These are phyloP conservation scores for Trichechus manatus DNA, from an alignment of 2,113 vertebrate genomes.

Conservation along the genomic window DNA sequence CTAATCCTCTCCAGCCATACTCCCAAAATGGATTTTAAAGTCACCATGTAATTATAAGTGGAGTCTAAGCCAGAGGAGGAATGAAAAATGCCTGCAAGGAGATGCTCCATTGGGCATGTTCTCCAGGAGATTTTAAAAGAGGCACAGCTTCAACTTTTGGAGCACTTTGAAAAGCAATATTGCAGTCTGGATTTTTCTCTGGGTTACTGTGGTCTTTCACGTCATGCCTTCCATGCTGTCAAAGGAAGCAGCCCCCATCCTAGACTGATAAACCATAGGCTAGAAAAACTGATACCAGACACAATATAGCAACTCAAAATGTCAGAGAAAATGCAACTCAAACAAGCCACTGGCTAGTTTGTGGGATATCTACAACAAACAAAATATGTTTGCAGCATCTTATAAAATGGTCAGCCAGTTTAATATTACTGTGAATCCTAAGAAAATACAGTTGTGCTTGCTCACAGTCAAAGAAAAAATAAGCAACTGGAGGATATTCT, in stretches of 20 bases:
- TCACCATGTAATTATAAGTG: not conserved
- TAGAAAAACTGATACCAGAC: not conserved
- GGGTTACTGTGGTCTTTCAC: not conserved
- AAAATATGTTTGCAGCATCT: not conserved
- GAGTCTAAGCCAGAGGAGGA: not conserved
- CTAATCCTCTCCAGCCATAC: not conserved
- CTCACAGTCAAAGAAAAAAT: not conserved
- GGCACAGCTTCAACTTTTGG: not conserved
- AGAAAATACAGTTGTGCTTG: not conserved
- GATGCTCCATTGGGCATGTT: not conserved
- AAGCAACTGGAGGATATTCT: not conserved
- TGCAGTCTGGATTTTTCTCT: not conserved
- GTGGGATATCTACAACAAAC: not conserved
- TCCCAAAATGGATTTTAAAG: not conserved
- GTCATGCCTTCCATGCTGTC: not conserved
- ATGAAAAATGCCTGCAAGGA: not conserved
- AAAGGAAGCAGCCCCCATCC: not conserved
- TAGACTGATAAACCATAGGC: not conserved
- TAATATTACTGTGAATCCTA: not conserved
- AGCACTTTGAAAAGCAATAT: not conserved
- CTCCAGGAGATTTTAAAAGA: not conserved
- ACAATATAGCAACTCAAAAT: not conserved
- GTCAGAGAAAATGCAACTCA: not conserved
- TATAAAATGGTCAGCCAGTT: not conserved
- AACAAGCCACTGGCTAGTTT: not conserved